Evolutionary conservation across 2,888 invertebrate species (phyloP), one percentile per base, ranked within the genome.

Genomic region (Parnassius orleans): DNA sequence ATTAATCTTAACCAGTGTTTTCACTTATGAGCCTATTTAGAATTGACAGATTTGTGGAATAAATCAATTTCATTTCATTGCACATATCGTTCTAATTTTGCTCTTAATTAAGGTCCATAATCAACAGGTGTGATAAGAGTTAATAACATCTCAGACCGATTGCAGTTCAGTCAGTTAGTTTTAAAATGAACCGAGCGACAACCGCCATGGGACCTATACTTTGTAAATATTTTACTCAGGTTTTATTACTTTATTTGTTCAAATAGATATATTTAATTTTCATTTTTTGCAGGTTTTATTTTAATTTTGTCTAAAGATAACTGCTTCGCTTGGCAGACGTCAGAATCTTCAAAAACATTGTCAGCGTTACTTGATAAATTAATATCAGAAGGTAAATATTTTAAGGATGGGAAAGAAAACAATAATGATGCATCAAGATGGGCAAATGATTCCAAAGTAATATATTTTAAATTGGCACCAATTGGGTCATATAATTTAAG

Each of bases 391-490:
- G 56, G 53, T 24, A 60, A 51, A n/a, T n/a, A 43, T 48, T 15
- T 33, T n/a, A 55, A 56, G 5, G 47, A 59, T 42, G 53, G 53
- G 11, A 50, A 15, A 24, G 19, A 56, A 42, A 60, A 15, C 33
- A 57, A 24, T 51, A 52, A 63, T 12, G 64, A 61, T 42, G 61
- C 64, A 11, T 53, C 65, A 41, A 63, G 69, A 41, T 10, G 60
- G 61, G 58, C 60, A 43, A 74, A 75, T 65, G 66, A 79, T 68
- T 79, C 79, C 7, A 67, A 72, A 61, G 68, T 79, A 57, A 75
- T 74, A 64, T 73, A 69, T 56, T 59, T 78, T 19, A 74, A 77
- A 58, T 66, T 69, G 5, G 12, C 51, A 19, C 46, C 63, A 54
- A 41, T 63, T 10, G 69, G 68, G 14, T 57, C 55, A 41, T 62